These are phyloP conservation scores for Gastrophysa polygoni DNA, from an alignment of 2,888 invertebrate species.

Conservation along the genomic window DNA sequence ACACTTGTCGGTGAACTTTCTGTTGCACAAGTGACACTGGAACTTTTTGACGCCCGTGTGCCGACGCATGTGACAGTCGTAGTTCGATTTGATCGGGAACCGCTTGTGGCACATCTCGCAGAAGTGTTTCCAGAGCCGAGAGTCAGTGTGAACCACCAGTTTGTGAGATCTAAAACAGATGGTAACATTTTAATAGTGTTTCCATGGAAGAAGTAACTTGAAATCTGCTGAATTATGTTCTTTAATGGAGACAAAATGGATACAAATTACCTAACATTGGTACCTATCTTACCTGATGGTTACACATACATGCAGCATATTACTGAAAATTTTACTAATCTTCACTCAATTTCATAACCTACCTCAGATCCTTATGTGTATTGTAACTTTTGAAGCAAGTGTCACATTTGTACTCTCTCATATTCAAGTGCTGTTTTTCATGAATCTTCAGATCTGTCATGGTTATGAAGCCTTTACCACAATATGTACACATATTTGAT, in stretches of 20 bases:
- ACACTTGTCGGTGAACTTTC: conserved; percentile 45
- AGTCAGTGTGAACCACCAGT: conserved; percentile 49
- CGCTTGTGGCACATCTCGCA: conserved; percentile 45
- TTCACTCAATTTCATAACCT: conserved; percentile 5
- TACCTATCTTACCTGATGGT: no score
- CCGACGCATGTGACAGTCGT: conserved; percentile 46
- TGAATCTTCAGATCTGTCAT: conserved; percentile 46
- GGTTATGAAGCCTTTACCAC: conserved; percentile 56
- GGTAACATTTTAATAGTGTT: not conserved
- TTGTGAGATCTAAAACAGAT: conserved; percentile 44
- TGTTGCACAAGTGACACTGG: conserved; percentile 46
- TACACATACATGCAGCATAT: no score
- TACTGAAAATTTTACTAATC: no score
- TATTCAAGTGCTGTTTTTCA: conserved; percentile 48
- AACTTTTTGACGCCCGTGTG: conserved; percentile 48
- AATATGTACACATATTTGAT: conserved; percentile 46
- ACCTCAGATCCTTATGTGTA: conserved; percentile 47
- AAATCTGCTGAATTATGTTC: no score
- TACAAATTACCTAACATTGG: no score
- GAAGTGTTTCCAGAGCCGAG: conserved; percentile 47
- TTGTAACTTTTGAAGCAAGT: conserved; percentile 47
- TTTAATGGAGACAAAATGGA: no score
- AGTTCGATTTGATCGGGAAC: conserved; percentile 50
- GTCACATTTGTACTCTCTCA: conserved; percentile 45
- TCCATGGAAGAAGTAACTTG: no score